Evolutionary conservation across 1,140 invertebrate species (phyloP).

Genomic region (Drosophila eugracilis): DNA sequence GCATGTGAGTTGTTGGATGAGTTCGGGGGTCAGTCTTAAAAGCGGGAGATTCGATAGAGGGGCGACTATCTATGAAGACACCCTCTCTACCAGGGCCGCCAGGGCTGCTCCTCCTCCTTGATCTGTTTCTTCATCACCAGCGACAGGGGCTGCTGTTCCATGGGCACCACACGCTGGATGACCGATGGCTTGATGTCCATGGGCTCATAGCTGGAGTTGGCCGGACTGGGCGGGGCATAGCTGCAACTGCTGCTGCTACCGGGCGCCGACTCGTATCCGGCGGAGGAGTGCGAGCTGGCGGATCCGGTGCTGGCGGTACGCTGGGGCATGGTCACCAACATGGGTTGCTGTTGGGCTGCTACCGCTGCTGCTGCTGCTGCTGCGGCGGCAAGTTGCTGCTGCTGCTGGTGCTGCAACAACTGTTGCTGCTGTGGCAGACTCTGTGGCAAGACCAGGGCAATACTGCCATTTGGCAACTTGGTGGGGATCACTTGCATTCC

Average conservation of each 20-base stretch:
- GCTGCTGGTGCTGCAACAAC: conserved; percentile 87
- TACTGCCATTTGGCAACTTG: conserved; percentile 91
- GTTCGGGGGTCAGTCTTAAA: conserved; percentile 69
- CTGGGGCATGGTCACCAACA: conserved; percentile 89
- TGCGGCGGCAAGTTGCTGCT: conserved; percentile 37
- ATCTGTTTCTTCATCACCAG: conserved; percentile 86
- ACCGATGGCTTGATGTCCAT: conserved; percentile 84
- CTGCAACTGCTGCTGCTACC: conserved; percentile 66
- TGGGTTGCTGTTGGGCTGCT: conserved; percentile 87
- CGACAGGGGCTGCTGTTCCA: conserved; percentile 88
- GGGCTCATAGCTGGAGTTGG: conserved; percentile 81
- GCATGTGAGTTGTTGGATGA: conserved; percentile 38
- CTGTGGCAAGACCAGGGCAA: conserved; percentile 91
- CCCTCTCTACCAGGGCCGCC: conserved; percentile 89
- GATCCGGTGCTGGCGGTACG: conserved; percentile 89
- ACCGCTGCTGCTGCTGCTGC: conserved; percentile 85
- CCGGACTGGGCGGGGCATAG: conserved; percentile 81
- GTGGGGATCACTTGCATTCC: conserved; percentile 92
- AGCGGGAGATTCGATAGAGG: conserved; percentile 60
- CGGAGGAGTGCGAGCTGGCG: conserved; percentile 87
- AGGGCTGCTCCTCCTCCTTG: conserved; percentile 86
- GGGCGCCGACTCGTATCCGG: conserved; percentile 80
- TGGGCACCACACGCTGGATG: conserved; percentile 85
- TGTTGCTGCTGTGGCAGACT: conserved; percentile 86
- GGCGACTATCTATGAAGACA: not conserved